Evolutionary conservation across 2,797 vertebrate species (phyloP), one percentile per base, ranked within the genome.

Genomic region (Acanthurus lineatus): DNA sequence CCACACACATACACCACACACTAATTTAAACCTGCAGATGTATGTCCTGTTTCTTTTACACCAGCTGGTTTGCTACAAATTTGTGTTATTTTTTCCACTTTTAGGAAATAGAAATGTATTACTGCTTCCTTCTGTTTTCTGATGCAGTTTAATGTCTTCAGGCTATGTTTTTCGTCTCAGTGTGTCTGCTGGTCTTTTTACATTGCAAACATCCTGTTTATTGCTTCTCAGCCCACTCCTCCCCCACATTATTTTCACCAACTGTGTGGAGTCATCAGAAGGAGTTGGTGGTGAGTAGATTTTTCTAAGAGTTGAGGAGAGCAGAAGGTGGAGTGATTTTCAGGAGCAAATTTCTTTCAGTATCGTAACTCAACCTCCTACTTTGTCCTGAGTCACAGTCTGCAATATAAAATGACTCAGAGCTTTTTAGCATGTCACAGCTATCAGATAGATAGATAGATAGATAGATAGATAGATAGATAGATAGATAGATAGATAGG

Each of bases 181-280:
- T 83, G 68, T 73, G 69, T 81, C 74, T 86, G 60, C 78, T 85
- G 49, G 52, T 84, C 44, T 83, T 88, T 85, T 75, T 64, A 85
- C 71, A 74, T 49, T 44, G 77, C 67, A 89, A 88, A 89, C 73
- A 86, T 77, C 44, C 72, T 84, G 87, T 87, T 85, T 83, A 72
- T 82, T 89, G 68, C 79, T 63, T 82, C 57, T 78, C 70, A 54
- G 53, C 82, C 76, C 72, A 86, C 84, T 78, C 89, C 82, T 79
- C 86, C 69, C 63, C 73, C 78, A 83, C 79, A 66, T 81, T 69
- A 62, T 77, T 58, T 83, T 79, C 67, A 81, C 81, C 84, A 86
- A 82, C 87, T 77, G 86, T 66, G 79, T 82, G 77, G 81, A 84
- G 74, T 87, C 81, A 90, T 88, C 82, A 81, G 69, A 72, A 88